phyloP scores from a whole-genome alignment of 2,113 vertebrate species.

The Antigone vipio region DNA sequence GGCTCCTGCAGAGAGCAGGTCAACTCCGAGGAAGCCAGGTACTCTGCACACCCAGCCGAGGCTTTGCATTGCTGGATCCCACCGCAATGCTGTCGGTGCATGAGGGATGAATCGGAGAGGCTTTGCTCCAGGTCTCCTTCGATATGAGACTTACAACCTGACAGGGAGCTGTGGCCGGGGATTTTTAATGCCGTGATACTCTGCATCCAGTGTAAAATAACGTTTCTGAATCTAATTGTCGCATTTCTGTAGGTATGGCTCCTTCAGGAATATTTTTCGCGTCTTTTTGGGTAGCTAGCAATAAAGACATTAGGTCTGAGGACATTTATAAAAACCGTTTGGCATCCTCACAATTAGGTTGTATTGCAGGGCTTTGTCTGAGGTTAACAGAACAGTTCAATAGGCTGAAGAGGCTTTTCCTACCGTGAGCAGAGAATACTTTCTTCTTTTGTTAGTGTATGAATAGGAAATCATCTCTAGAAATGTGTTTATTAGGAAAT shows the following conservation, averaged over 20 bases:
- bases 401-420: conserved; percentile 26
- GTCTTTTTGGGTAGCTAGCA: neutral
- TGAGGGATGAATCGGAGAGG: neutral
- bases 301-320: neutral
- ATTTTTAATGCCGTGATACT: neutral
- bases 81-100: neutral
- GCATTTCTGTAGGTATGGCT: neutral
- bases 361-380: conserved; percentile 32
- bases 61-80: neutral
- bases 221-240: neutral
- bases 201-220: neutral
- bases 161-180: neutral
- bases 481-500: conserved; percentile 30
- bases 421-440: neutral
- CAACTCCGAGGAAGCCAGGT: neutral
- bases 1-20: neutral
- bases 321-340: neutral
- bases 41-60: neutral
- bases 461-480: conserved; percentile 28
- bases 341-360: conserved; percentile 16
- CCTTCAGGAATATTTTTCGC: neutral
- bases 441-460: conserved; percentile 27
- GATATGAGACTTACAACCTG: neutral
- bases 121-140: neutral
- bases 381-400: conserved; percentile 7